These are phyloP conservation scores for Drosophila aff. DNA, from an alignment of 1,140 invertebrate genomes.

Conservation along the genomic window DNA sequence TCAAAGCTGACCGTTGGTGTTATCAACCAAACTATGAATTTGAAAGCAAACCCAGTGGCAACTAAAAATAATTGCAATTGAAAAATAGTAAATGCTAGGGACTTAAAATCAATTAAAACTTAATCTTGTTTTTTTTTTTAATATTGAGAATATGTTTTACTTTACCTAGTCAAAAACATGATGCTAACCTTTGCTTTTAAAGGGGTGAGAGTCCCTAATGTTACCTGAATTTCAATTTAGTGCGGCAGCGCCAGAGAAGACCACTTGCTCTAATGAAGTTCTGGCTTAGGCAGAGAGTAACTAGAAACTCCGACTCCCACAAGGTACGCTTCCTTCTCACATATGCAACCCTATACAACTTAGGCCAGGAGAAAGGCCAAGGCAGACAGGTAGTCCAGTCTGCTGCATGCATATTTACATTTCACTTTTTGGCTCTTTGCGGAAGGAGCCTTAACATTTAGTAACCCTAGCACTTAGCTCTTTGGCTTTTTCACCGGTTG, in stretches of 20 bases:
- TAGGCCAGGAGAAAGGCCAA: conserved; percentile 17
- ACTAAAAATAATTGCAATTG: background rate
- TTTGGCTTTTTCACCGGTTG: conserved; percentile 21
- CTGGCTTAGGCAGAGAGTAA: conserved; percentile 26
- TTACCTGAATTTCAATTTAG: conserved; percentile 73
- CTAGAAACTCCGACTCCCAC: conserved; percentile 21
- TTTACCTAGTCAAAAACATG: background rate
- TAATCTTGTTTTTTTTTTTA: too few species aligned
- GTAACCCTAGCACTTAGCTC: conserved; percentile 55
- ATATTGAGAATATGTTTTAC: background rate
- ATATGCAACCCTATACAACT: conserved; percentile 32
- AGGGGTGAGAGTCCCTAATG: background rate
- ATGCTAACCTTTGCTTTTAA: background rate
- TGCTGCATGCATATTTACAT: conserved; percentile 48
- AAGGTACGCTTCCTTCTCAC: conserved; percentile 11
- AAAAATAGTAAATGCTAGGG: background rate
- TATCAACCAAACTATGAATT: conserved; percentile 68
- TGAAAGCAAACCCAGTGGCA: conserved; percentile 18
- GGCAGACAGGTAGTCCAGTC: conserved; percentile 1
- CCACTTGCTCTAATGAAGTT: conserved; percentile 76
- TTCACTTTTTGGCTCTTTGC: conserved; percentile 18
- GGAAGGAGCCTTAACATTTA: conserved; percentile 42
- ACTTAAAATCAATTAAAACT: background rate
- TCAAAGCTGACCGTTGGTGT: conserved; percentile 78
- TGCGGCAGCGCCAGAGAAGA: conserved; percentile 18